These are phyloP conservation scores for Crocuta crocuta DNA, from an alignment of 2,113 vertebrate genomes.

Conservation along the genomic window DNA sequence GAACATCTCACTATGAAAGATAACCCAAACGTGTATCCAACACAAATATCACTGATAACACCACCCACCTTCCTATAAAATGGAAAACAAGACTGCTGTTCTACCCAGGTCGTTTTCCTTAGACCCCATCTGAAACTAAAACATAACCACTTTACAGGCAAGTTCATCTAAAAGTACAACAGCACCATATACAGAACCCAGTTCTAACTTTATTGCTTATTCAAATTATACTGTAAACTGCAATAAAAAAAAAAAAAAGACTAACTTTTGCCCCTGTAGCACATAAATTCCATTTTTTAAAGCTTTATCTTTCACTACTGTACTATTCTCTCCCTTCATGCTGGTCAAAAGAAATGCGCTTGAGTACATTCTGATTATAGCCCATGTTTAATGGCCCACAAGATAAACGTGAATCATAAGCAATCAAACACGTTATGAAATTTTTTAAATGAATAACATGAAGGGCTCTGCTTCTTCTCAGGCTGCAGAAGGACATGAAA, in stretches of 20 bases:
- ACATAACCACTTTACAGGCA: neutral
- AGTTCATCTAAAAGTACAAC: neutral
- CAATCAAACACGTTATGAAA: neutral
- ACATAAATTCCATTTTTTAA: conserved; percentile 2
- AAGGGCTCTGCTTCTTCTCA: neutral
- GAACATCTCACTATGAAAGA: neutral
- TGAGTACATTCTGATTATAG: neutral
- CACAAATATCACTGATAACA: neutral
- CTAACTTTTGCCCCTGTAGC: neutral
- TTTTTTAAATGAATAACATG: neutral
- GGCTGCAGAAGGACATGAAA: neutral
- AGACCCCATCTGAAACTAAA: conserved; percentile 20
- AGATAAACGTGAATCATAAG: neutral
- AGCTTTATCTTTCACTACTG: neutral
- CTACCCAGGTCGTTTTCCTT: neutral
- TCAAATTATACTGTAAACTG: neutral
- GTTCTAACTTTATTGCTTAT: neutral
- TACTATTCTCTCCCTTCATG: neutral
- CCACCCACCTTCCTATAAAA: neutral
- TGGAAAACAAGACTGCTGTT: neutral
- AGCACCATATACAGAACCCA: neutral
- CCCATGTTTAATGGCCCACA: neutral
- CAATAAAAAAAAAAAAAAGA: conserved; percentile 17
- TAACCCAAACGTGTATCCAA: neutral
- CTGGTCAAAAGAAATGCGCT: neutral